Conservation (phyloP, 2,797 vertebrate genomes). For the Dermochelys coriacea region DNA sequence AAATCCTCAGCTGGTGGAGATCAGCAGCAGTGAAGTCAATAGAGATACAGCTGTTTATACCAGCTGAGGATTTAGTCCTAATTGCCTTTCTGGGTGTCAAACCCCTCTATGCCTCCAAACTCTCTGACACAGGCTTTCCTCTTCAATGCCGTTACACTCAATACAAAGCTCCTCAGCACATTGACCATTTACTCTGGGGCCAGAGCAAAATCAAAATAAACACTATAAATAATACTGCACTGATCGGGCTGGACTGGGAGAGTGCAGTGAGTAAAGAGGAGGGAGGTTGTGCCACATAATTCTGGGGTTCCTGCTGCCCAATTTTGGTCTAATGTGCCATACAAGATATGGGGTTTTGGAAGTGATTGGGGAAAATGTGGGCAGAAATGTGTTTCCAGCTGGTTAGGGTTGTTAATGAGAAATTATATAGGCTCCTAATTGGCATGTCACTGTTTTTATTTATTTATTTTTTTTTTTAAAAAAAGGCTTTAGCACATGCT, state of each 20-base stretch:
- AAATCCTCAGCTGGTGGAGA: slow-evolving; percentile 9
- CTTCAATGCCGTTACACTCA: not conserved
- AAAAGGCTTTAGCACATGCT: not conserved
- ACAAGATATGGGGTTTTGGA: not conserved
- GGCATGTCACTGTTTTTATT: not conserved
- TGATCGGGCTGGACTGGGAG: not conserved
- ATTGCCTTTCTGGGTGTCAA: not conserved
- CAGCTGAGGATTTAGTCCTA: not conserved
- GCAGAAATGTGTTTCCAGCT: not conserved
- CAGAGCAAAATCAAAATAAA: not conserved
- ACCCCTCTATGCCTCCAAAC: not conserved
- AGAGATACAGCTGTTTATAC: not conserved
- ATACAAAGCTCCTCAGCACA: not conserved
- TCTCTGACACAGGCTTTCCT: not conserved
- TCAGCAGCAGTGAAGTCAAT: not conserved
- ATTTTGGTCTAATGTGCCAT: not conserved
- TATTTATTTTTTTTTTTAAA: too few relatives aligned
- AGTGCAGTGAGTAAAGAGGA: not conserved
- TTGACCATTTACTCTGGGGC: not conserved
- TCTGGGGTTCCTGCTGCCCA: not conserved
- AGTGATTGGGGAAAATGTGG: not conserved
- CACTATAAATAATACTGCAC: not conserved
- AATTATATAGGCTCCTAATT: not conserved
- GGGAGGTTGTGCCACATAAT: not conserved
- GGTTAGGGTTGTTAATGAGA: slow-evolving; percentile 19